Conservation (phyloP, 2,113 vertebrate species). For the Hemiprocne comata region DNA sequence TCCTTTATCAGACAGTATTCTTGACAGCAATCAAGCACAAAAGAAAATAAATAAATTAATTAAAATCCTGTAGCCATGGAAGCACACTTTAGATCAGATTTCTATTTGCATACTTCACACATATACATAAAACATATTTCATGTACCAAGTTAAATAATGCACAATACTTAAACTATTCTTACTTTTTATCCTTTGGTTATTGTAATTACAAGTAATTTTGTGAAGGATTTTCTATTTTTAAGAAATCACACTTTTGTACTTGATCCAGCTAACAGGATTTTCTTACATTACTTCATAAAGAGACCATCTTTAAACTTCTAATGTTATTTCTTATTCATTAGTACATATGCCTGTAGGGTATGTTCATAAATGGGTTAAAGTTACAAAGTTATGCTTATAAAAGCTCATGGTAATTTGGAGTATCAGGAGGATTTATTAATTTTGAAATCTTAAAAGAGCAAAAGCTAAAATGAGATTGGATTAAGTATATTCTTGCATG, state of each 20-base stretch:
- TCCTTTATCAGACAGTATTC: slow-evolving; percentile 38
- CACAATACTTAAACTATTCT: slow-evolving; percentile 80
- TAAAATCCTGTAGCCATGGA: slow-evolving; percentile 51
- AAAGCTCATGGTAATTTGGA: slow-evolving; percentile 96
- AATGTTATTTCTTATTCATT: slow-evolving; percentile 99
- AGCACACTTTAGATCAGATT: slow-evolving; percentile 66
- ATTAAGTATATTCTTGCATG: slow-evolving; percentile 99
- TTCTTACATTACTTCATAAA: slow-evolving; percentile 99
- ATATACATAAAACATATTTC: slow-evolving; percentile 78
- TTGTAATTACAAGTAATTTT: slow-evolving; percentile 90
- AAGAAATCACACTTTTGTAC: slow-evolving; percentile 99
- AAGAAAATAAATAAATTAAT: slow-evolving; percentile 56
- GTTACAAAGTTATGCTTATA: slow-evolving; percentile 99
- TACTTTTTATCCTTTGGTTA: slow-evolving; percentile 87
- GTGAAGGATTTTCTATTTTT: slow-evolving; percentile 91
- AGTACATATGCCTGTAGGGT: slow-evolving; percentile 98
- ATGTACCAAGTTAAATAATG: slow-evolving; percentile 80
- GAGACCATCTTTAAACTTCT: slow-evolving; percentile 99
- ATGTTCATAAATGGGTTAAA: slow-evolving; percentile 99
- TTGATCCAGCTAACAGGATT: slow-evolving; percentile 99
- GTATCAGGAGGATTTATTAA: slow-evolving; percentile 97
- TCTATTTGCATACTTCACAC: slow-evolving; percentile 74
- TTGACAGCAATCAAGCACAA: slow-evolving; percentile 58
- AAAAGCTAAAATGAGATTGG: slow-evolving; percentile 99
- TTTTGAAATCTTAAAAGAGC: slow-evolving; percentile 98